Base-by-base conservation (phyloP, 1,140 invertebrate genomes). In the Drosophila mayri region DNA sequence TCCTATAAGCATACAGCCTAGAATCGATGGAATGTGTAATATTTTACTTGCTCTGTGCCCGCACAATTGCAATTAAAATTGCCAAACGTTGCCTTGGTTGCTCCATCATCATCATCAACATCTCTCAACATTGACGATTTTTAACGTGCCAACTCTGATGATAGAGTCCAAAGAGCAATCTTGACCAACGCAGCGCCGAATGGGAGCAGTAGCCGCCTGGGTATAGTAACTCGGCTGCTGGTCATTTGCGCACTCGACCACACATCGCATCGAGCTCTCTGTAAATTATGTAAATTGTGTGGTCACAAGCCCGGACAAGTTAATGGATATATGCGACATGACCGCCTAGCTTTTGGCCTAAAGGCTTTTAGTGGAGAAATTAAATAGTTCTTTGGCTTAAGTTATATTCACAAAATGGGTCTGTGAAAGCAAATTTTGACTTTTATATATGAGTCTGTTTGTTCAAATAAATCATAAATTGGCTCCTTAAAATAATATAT, bases 141-240 rank as follows among this genome's bases (percentile, higher is more conserved):
- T 72, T 18, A 49, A 35, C 50, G 63, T 60, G 47, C 47, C 66
- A 67, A 80, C 62, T 64, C 84, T 73, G 80, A 84, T 80, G 84
- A 87, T 87, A 66, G 64, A 49, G 84, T 87, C 65, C 84, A 87
- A 87, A 84, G 84, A 79, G 55, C 84, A 79, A 63, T 52, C 74
- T 66, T 65, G 37, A 50, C 55, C 30, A 55, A 60, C 35, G 52
- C 50, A 57, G 41, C n/a, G 62, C 64, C 72, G 82, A 92, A 81
- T 84, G 87, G 44, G 82, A 76, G 59, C 83, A 86, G 32, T 20
- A 9, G 32, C 40, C 32, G 25, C 41, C 11, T 25, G 37, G 22
- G 20, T 28, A 73, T 30, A 38, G 54, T 32, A 25, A 32, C 28
- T 30, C 28, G 61, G 59, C 30, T 74, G 55, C 54, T 73, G 70